These are phyloP conservation scores for Monomorium pharaonis DNA, from an alignment of 1,140 invertebrate species.

Conservation along the genomic window DNA sequence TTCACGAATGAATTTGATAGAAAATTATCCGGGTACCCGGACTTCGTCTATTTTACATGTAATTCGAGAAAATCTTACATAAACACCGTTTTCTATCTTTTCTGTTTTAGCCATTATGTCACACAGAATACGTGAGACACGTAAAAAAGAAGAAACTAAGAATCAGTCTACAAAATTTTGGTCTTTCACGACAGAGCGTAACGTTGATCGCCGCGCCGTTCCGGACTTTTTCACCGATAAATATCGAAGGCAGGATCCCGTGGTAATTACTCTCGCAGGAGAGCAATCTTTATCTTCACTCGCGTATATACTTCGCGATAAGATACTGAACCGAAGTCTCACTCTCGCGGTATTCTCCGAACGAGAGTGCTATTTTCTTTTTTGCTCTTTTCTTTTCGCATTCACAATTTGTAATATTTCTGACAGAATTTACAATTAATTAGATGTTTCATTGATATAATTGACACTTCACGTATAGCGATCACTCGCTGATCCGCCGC, in stretches of 20 bases:
- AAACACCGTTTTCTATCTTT: slow-evolving; percentile 30
- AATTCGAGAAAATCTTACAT: slow-evolving; percentile 49
- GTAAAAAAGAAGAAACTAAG: not conserved
- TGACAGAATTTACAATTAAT: not conserved
- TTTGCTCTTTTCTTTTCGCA: not conserved
- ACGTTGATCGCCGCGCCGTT: not conserved
- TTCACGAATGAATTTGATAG: not conserved
- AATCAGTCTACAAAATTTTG: not conserved
- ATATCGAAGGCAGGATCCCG: not conserved
- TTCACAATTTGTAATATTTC: not conserved
- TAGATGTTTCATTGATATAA: not conserved
- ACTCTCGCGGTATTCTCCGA: not conserved
- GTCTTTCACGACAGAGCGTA: not conserved
- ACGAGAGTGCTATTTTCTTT: not conserved
- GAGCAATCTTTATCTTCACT: slow-evolving; percentile 24
- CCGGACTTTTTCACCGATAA: not conserved
- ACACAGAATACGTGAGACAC: not conserved
- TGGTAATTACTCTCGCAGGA: not conserved
- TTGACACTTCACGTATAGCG: not conserved
- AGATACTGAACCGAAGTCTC: not conserved
- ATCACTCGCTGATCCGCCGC: not conserved
- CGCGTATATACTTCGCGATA: slow-evolving; percentile 13
- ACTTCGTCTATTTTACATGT: not conserved
- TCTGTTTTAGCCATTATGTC: not conserved
- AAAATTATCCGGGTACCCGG: not conserved